Conservation (phyloP, 2,888 invertebrate genomes). For the Diplolepis rosae region DNA sequence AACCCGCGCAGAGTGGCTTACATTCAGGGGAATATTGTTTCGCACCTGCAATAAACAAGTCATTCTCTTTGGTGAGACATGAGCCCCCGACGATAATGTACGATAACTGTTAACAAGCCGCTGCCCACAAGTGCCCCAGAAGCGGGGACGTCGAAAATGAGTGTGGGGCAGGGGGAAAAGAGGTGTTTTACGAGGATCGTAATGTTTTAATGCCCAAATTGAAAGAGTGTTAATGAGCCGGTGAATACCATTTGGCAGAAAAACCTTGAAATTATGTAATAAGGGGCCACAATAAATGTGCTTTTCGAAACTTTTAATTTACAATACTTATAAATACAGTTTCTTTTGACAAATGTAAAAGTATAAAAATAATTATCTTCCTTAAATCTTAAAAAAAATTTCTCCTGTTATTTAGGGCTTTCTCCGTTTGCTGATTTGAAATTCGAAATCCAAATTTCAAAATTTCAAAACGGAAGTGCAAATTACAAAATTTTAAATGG, state of each 20-base stretch:
- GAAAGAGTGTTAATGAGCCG: background rate
- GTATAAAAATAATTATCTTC: too few species aligned
- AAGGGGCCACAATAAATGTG: too few species aligned
- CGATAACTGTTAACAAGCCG: slow-evolving; percentile 45
- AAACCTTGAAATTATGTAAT: background rate
- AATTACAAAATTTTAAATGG: too few species aligned
- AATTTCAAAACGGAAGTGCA: too few species aligned
- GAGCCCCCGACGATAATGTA: slow-evolving; percentile 38
- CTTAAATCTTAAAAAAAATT: too few species aligned
- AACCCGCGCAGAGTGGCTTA: background rate
- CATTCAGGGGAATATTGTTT: slow-evolving; percentile 44
- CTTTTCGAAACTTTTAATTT: too few species aligned
- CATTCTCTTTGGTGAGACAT: slow-evolving; percentile 15
- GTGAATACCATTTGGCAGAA: background rate
- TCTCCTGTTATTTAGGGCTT: too few species aligned
- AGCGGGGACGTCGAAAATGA: background rate
- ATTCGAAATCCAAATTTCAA: too few species aligned
- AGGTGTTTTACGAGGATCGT: background rate
- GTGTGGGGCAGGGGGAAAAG: background rate
- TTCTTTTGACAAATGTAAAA: too few species aligned
- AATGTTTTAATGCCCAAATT: background rate
- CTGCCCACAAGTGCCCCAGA: slow-evolving; percentile 21
- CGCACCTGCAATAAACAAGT: slow-evolving; percentile 49
- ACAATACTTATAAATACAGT: too few species aligned
- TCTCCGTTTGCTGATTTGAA: too few species aligned